Percentiles rank a stretch among this genome's conserved stretches.
These are phyloP conservation scores for Drosophila arizonae DNA, from an alignment of 1,140 invertebrate species.

Conservation along the genomic window DNA sequence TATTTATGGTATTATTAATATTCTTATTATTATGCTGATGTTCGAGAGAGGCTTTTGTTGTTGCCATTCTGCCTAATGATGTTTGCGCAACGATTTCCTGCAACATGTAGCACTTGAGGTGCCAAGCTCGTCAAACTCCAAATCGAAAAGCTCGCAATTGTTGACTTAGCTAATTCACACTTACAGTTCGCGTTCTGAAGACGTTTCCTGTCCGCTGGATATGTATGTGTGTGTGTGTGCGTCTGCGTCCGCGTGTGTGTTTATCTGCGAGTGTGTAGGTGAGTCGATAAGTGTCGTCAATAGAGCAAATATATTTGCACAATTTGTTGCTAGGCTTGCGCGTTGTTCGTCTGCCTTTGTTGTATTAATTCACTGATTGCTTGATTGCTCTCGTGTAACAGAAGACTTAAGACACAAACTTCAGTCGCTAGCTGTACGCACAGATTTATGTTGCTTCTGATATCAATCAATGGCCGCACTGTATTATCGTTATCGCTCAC, in stretches of 20 bases:
- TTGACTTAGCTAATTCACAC: slow-evolving; percentile 73
- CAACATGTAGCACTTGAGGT: slow-evolving; percentile 42
- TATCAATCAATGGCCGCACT: slow-evolving; percentile 22
- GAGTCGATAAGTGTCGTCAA: slow-evolving; percentile 33
- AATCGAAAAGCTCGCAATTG: slow-evolving; percentile 43
- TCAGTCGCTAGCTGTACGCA: slow-evolving; percentile 14
- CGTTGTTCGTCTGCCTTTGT: slow-evolving; percentile 6
- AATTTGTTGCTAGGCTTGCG: slow-evolving; percentile 13
- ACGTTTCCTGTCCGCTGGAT: slow-evolving; percentile 31
- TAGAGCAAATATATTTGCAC: slow-evolving; percentile 47
- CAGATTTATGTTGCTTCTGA: neutral
- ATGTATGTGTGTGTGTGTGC: slow-evolving; percentile 18
- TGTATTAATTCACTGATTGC: slow-evolving; percentile 45
- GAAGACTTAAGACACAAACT: slow-evolving; percentile 76
- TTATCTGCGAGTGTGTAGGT: slow-evolving; percentile 2
- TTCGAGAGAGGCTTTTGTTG: neutral
- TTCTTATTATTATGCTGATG: slow-evolving; percentile 47
- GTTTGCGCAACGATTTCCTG: slow-evolving; percentile 60
- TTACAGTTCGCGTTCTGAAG: slow-evolving; percentile 66
- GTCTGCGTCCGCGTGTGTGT: slow-evolving; percentile 8
- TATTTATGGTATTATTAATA: slow-evolving; percentile 47
- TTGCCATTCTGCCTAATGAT: slow-evolving; percentile 13
- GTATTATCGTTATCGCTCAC: slow-evolving; percentile 35
- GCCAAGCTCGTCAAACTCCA: slow-evolving; percentile 56
- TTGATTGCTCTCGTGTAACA: slow-evolving; percentile 53